Conservation (phyloP, 2,888 invertebrate genomes). For the Parnassius mnemosyne region DNA sequence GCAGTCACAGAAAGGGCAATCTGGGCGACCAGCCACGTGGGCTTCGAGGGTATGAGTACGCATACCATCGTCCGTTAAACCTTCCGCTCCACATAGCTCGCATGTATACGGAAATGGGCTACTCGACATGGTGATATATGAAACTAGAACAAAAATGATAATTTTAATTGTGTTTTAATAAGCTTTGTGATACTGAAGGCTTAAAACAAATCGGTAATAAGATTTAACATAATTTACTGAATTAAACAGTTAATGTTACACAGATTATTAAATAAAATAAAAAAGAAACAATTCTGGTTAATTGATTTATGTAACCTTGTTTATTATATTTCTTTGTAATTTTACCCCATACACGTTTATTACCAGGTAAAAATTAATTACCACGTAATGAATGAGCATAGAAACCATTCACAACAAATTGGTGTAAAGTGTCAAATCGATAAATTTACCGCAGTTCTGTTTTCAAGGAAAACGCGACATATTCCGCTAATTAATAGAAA, state of each 20-base stretch:
- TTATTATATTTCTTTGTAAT: not conserved
- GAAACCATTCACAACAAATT: slow-evolving; percentile 58
- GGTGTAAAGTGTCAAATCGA: slow-evolving; percentile 72
- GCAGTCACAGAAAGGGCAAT: slow-evolving; percentile 91
- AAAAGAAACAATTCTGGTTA: too few species aligned
- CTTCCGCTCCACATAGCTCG: slow-evolving; percentile 92
- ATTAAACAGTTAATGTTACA: too few species aligned
- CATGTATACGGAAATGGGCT: slow-evolving; percentile 82
- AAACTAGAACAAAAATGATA: slow-evolving; percentile 13
- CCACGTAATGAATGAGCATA: slow-evolving; percentile 44
- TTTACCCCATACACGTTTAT: not conserved
- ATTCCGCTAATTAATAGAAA: slow-evolving; percentile 19
- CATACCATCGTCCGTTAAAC: slow-evolving; percentile 89
- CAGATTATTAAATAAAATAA: too few species aligned
- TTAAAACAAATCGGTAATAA: too few species aligned
- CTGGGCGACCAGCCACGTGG: slow-evolving; percentile 88
- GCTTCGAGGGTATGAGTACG: slow-evolving; percentile 88
- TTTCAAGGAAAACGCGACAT: slow-evolving; percentile 52
- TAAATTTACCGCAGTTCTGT: slow-evolving; percentile 81
- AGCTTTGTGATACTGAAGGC: too few species aligned
- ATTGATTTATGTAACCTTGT: too few species aligned
- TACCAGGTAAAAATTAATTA: not conserved
- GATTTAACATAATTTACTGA: too few species aligned
- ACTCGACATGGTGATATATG: slow-evolving; percentile 53
- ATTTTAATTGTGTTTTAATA: not conserved